phyloP scores from a whole-genome alignment of 1,140 invertebrate species.

The Drosophila prosaltans region DNA sequence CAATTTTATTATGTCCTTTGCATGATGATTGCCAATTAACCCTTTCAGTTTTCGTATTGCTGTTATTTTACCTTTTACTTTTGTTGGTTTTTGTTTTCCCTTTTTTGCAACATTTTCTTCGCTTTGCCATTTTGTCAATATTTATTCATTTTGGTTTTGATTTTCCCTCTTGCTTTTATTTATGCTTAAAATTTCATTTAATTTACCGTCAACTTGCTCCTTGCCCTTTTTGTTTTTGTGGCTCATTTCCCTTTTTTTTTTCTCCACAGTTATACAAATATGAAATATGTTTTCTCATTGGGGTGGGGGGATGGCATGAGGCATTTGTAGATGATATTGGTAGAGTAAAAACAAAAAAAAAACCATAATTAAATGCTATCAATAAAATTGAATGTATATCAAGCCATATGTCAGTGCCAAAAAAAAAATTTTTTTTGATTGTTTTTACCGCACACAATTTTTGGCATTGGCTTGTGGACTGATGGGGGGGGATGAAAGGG shows the following conservation, averaged over 20 bases:
- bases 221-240: background rate
- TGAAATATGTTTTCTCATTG: background rate
- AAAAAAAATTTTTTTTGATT: background rate
- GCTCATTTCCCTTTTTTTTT: slow-evolving; percentile 2
- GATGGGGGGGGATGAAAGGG: background rate
- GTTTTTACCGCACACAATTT: slow-evolving; percentile 1
- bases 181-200: slow-evolving; percentile 9
- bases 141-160: slow-evolving; percentile 9
- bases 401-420: slow-evolving; percentile 6
- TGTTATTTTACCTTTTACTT: background rate
- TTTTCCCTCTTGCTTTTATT: background rate
- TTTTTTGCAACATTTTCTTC: background rate
- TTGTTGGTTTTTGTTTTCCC: background rate
- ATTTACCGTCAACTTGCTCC: background rate
- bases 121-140: background rate
- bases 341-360: background rate
- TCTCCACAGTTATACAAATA: slow-evolving; percentile 13
- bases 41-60: background rate
- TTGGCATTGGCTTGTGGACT: background rate
- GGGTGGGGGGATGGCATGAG: too few species aligned
- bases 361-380: slow-evolving; percentile 15
- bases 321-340: too few species aligned
- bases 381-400: slow-evolving; percentile 14
- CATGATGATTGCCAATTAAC: slow-evolving; percentile 1
- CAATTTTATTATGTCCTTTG: background rate